Evolutionary conservation across 1,140 invertebrate genomes (phyloP).

Genomic region (Zaprionus lachaisei): DNA sequence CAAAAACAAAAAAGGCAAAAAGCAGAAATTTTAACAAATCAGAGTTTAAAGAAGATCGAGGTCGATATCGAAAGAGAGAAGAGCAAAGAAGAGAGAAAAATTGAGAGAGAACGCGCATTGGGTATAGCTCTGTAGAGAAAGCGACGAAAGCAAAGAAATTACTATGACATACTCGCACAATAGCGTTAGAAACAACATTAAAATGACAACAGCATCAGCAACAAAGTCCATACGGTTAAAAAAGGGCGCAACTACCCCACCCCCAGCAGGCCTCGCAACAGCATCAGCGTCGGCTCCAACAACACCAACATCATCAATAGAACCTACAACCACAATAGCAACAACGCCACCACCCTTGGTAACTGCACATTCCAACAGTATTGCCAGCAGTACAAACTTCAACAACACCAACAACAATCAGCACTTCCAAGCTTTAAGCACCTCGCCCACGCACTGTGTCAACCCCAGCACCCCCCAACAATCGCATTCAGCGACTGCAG

Average conservation of each 20-base stretch:
- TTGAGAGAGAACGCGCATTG: constrained; percentile 7
- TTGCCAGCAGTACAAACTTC: constrained; percentile 84
- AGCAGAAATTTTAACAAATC: constrained; percentile 72
- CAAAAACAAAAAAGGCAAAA: constrained; percentile 74
- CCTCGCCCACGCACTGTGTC: constrained; percentile 62
- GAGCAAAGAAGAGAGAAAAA: constrained; percentile 7
- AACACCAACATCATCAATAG: constrained; percentile 39
- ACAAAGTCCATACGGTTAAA: constrained; percentile 80
- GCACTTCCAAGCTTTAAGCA: constrained; percentile 68
- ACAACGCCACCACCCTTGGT: constrained; percentile 64
- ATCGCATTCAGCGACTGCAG: constrained; percentile 60
- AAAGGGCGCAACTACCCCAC: constrained; percentile 66
- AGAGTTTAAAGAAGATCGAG: neutral
- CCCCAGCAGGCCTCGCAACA: constrained; percentile 34
- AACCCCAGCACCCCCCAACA: constrained; percentile 49
- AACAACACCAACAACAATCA: constrained; percentile 59
- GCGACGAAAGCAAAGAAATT: constrained; percentile 65
- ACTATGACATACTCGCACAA: constrained; percentile 85
- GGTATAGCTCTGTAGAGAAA: constrained; percentile 41
- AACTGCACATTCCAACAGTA: constrained; percentile 84
- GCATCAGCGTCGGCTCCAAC: constrained; percentile 37
- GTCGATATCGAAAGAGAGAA: constrained; percentile 10
- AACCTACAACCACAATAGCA: constrained; percentile 48
- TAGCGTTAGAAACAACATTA: constrained; percentile 84
- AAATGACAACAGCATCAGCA: constrained; percentile 84